Evolutionary conservation across 2,888 invertebrate species (phyloP), one percentile per base, ranked within the genome.

Genomic region (Troides oblongomaculatus): DNA sequence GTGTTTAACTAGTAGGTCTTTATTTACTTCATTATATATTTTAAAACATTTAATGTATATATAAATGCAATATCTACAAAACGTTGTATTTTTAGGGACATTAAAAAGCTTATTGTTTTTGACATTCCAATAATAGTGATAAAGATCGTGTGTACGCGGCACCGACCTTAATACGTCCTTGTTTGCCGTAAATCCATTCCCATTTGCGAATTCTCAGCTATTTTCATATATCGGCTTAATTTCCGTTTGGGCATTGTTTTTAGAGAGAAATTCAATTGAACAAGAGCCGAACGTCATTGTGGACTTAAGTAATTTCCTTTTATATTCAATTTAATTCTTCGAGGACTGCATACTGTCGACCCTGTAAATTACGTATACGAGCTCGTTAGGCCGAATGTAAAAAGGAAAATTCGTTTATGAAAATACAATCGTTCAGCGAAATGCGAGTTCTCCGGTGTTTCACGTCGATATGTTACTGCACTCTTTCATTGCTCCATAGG

Each of bases 241-340:
- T 90, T 92, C 91, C 91, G 91, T 81, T 84, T 77, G 74, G 80
- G 83, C 87, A 86, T 89, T 90, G 89, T 92, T 90, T 90, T 91
- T 84, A 83, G 81, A 84, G 84, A 82, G 84, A 86, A 84, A 87
- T 87, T 88, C 87, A 86, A 88, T 89, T 86, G 83, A 83, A 85
- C 81, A 83, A 85, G 83, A 85, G 84, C 80, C 82, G 81, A 76
- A 81, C 83, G 81, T 82, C 85, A 86, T 85, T 87, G 86, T 83
- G 86, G 83, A 82, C 84, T 83, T 83, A 80, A 82, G 85, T 89
- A 87, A 91, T 90, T 91, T 91, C 90, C 91, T 89, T 82, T 85
- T 80, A 85, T 83, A 87, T 88, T 87, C 81, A 88, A 87, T 89
- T 87, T 85, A 84, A 89, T 85, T 86, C 85, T 88, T 88, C 85